phyloP scores from a whole-genome alignment of 2,888 invertebrate species.

The Rotaria sp. region DNA sequence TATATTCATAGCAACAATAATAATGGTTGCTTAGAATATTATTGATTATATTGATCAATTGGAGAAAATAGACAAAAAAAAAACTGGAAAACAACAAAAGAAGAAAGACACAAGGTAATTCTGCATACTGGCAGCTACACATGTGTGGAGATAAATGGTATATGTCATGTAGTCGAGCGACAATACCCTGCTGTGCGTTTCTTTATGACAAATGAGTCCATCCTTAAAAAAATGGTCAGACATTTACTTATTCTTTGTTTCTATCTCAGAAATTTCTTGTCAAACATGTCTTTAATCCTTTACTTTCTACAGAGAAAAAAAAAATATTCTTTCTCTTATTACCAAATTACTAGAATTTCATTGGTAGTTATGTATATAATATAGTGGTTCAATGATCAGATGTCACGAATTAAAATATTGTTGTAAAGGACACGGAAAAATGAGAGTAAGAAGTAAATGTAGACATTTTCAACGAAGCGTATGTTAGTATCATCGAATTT shows the following conservation, averaged over 20 bases:
- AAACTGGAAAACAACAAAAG: background rate
- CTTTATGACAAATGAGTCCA: background rate
- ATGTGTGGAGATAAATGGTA: background rate
- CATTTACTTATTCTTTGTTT: background rate
- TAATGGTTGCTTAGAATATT: background rate
- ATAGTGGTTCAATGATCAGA: background rate
- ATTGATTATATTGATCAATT: background rate
- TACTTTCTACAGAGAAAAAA: background rate
- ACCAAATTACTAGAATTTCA: background rate
- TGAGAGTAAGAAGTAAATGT: background rate
- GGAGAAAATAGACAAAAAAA: too few relatives aligned
- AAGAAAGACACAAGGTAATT: background rate
- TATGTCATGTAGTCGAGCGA: background rate
- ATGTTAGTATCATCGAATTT: background rate
- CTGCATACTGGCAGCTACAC: background rate
- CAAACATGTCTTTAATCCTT: background rate
- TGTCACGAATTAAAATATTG: background rate
- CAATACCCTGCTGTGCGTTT: background rate
- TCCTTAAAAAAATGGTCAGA: background rate
- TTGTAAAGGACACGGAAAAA: background rate
- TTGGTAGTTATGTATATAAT: background rate
- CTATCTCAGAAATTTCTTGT: background rate
- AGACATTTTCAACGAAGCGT: background rate
- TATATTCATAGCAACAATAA: background rate
- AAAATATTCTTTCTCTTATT: background rate